Percentiles rank a stretch among this genome's conserved stretches.
Conservation (phyloP, 1,140 invertebrate genomes). For the Maconellicoccus hirsutus region DNA sequence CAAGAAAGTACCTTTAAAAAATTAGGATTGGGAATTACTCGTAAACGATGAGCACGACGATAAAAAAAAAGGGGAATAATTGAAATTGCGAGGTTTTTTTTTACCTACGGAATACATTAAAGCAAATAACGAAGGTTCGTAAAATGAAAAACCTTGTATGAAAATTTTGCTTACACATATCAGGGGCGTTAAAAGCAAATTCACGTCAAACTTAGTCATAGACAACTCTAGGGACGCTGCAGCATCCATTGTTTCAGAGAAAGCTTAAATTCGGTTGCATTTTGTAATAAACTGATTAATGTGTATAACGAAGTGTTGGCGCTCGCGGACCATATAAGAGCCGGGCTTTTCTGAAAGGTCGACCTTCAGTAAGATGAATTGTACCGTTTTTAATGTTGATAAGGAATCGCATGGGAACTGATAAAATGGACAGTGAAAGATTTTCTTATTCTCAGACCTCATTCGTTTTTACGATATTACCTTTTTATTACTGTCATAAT, state of each 20-base stretch:
- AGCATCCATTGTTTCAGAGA: not conserved
- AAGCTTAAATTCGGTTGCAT: constrained; percentile 13
- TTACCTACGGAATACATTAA: constrained; percentile 5
- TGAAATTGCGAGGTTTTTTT: not conserved
- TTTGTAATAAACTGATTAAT: constrained; percentile 23
- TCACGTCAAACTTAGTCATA: constrained; percentile 19
- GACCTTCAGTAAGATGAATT: constrained; percentile 2
- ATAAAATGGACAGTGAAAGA: constrained; percentile 20
- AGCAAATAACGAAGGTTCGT: not conserved
- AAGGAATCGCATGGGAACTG: constrained; percentile 11
- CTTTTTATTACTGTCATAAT: not conserved
- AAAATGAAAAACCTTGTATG: constrained; percentile 19
- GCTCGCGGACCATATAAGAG: not conserved
- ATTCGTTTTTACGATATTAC: constrained; percentile 9
- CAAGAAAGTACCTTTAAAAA: not conserved
- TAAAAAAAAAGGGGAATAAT: constrained; percentile 13
- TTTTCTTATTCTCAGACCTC: not conserved
- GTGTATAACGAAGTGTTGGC: not conserved
- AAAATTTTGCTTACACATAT: constrained; percentile 19
- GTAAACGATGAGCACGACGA: not conserved
- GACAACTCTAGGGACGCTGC: constrained; percentile 12
- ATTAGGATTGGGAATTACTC: constrained; percentile 16
- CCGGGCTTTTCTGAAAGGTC: not conserved
- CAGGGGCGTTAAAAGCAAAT: constrained; percentile 21
- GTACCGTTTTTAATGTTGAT: constrained; percentile 18